phyloP scores from a whole-genome alignment of 2,797 vertebrate species.

The Peromyscus aztecus region DNA sequence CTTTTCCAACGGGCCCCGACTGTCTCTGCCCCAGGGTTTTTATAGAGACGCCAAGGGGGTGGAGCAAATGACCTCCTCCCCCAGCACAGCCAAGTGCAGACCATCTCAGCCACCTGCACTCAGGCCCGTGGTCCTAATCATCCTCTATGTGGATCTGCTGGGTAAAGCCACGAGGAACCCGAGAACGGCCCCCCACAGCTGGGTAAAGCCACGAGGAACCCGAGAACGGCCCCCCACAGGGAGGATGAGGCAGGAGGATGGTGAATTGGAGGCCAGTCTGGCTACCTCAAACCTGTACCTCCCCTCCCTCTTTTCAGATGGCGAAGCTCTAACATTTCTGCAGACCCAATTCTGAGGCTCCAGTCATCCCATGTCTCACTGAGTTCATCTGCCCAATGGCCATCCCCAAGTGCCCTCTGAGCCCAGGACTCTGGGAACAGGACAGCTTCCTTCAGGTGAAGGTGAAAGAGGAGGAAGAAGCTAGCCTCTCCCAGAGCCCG shows the following conservation, averaged over 20 bases:
- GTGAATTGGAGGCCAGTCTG: neutral
- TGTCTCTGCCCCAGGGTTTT: too few relatives aligned
- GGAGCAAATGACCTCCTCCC: too few relatives aligned
- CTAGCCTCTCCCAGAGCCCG: neutral
- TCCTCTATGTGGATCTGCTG: too few relatives aligned
- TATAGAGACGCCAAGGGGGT: too few relatives aligned
- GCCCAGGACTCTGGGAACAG: slow-evolving; percentile 23
- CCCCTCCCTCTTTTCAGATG: neutral
- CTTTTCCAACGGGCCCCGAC: too few relatives aligned
- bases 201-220: too few relatives aligned
- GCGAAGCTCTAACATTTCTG: neutral
- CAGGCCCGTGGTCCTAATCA: too few relatives aligned
- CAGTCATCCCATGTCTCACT: neutral
- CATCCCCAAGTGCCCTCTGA: slow-evolving; percentile 15
- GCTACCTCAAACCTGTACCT: neutral
- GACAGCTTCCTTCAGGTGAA: slow-evolving; percentile 51
- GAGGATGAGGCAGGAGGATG: neutral
- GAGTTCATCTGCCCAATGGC: slow-evolving; percentile 17
- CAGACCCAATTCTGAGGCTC: slow-evolving; percentile 10
- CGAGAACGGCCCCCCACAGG: too few relatives aligned
- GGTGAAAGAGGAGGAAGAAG: slow-evolving; percentile 62
- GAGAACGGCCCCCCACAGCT: too few relatives aligned
- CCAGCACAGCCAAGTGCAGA: too few relatives aligned
- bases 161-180: too few relatives aligned
- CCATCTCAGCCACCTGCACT: too few relatives aligned